Conservation (phyloP, 2,888 invertebrate species). For the Microctonus aethiopoides region DNA sequence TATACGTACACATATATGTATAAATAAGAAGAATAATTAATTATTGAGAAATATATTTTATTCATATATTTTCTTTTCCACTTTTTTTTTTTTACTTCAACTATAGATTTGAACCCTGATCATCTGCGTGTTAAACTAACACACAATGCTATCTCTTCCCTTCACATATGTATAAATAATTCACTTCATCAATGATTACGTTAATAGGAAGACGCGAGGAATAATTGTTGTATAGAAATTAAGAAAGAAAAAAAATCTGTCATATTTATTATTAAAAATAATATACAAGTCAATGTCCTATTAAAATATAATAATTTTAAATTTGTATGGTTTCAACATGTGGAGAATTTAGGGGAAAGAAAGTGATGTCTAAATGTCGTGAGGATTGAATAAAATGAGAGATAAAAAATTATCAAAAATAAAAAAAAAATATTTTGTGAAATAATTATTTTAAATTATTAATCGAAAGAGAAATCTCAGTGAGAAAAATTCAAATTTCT, state of each 20-base stretch:
- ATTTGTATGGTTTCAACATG: slow-evolving; percentile 4
- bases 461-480: background rate
- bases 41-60: no score
- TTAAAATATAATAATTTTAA: slow-evolving; percentile 3
- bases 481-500: background rate
- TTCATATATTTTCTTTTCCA: no score
- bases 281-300: slow-evolving; percentile 15
- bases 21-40: no score
- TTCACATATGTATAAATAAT: no score
- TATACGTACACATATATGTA: background rate
- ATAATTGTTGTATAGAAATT: slow-evolving; percentile 1
- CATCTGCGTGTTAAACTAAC: no score
- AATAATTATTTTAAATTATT: background rate
- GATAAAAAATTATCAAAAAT: no score
- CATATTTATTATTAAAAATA: slow-evolving; percentile 21
- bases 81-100: no score
- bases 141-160: no score
- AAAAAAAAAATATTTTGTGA: background rate
- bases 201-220: no score
- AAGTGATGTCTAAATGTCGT: background rate
- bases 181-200: no score
- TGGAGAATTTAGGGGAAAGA: slow-evolving; percentile 1
- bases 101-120: no score
- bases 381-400: no score
- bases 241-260: slow-evolving; percentile 7